Conservation (phyloP, 2,888 invertebrate species). For the Cordilura impudica region DNA sequence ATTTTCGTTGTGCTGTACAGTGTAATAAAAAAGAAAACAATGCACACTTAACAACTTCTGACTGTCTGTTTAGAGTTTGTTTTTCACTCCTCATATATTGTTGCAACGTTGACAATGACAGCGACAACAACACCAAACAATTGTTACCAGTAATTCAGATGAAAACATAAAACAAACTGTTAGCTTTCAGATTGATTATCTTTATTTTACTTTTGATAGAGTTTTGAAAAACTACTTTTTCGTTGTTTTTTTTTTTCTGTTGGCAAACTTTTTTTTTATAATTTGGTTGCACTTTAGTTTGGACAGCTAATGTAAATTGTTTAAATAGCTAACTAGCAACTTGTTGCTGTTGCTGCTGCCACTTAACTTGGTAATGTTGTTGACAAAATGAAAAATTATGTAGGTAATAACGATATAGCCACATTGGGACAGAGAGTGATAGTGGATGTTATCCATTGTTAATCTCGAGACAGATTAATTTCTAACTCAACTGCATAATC, state of each 20-base stretch:
- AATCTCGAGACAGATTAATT: too few relatives aligned
- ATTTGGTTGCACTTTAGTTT: conserved; percentile 32
- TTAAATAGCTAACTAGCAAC: conserved; percentile 23
- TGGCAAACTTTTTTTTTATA: background rate
- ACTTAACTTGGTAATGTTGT: conserved; percentile 23
- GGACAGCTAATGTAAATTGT: conserved; percentile 27
- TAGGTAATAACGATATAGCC: background rate
- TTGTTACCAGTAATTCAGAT: background rate
- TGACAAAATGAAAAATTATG: conserved; percentile 15
- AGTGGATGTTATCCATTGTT: too few relatives aligned
- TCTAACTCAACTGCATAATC: too few relatives aligned
- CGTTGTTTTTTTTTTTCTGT: background rate
- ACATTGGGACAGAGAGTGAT: conserved; percentile 14
- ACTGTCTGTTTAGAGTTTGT: too few relatives aligned
- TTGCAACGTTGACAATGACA: conserved; percentile 28
- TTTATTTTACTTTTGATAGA: conserved; percentile 16
- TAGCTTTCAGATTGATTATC: conserved; percentile 53
- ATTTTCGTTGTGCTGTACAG: too few relatives aligned
- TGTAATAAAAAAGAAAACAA: too few relatives aligned
- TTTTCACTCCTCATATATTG: background rate
- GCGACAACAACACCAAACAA: background rate
- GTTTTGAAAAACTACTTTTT: background rate
- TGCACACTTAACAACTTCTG: too few relatives aligned
- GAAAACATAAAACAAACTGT: conserved; percentile 46
- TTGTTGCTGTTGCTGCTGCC: conserved; percentile 34